Evolutionary conservation across 2,888 invertebrate species (phyloP), one percentile per base, ranked within the genome.

Genomic region (Ophonus ardosiacus): DNA sequence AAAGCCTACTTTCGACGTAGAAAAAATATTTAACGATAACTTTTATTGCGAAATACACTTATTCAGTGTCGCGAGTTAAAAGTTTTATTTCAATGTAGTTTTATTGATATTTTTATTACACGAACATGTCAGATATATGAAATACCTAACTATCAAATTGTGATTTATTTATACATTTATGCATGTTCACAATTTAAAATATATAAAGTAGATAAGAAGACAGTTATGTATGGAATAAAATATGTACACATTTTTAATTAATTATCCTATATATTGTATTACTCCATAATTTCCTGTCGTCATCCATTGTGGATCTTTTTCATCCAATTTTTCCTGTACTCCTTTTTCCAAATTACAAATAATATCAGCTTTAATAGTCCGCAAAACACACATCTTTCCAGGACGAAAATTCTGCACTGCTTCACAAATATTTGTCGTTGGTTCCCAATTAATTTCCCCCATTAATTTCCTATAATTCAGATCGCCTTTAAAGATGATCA

Each of bases 391-490:
- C 2, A 99, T 89, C 18, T 96, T 96, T 0, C 97, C 94, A 0
- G 99, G 99, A 40, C 92, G 93, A 90, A 99, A 99, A 0, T 95
- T 95, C 89, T 94, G 93, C 15, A 98, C 89, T 0, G 95, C 94
- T 2, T 91, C 89, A 21, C 92, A 92, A 88, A 98, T 96, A 0
- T 93, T 90, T 0, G 95, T 94, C 0, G 93, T 93, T 0, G 94
- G 93, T 51, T 94, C 93, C 96, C 98, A 98, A 87, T 96, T 96
- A 85, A 94, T 93, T 89, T 99, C 99, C 0, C 96, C 97, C 61
- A 98, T 91, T 82, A 99, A 91, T 91, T 99, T 99, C 61, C 99
- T 93, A 90, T 99, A 99, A 92, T 99, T 99, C 8, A 99, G 93
- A 91, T 99, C 99, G 0, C 99, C 96, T 91, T 99, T 99, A 90